Percentiles rank a stretch among this genome's conserved stretches.
These are phyloP conservation scores for Rhagophthalmus giganteus DNA, from an alignment of 2,888 invertebrate genomes.

Conservation along the genomic window DNA sequence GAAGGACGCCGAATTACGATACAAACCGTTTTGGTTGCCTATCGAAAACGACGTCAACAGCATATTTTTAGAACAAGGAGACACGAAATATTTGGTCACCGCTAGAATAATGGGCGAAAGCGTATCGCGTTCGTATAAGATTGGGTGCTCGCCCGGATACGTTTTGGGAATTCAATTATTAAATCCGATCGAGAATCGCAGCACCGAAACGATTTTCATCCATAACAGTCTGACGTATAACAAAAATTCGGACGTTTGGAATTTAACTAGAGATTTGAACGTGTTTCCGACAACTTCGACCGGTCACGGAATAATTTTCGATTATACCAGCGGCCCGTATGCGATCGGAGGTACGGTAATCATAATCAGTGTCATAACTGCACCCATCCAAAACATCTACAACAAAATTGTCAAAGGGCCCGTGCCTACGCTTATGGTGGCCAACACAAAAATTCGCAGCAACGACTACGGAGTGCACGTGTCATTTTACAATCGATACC, in stretches of 20 bases:
- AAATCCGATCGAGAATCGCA: constrained; percentile 87
- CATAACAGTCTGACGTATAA: constrained; percentile 74
- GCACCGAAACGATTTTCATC: constrained; percentile 80
- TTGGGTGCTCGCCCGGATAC: constrained; percentile 77
- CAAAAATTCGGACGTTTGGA: constrained; percentile 70
- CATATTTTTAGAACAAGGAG: constrained; percentile 69
- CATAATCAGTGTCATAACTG: constrained; percentile 72
- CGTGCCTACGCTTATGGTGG: constrained; percentile 73
- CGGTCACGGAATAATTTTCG: constrained; percentile 77
- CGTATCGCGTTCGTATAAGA: constrained; percentile 62
- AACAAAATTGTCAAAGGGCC: constrained; percentile 78
- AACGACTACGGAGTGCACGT: constrained; percentile 82
- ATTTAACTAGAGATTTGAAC: constrained; percentile 78
- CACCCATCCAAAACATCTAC: constrained; percentile 72
- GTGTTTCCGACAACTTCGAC: constrained; percentile 89
- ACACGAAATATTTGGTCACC: constrained; percentile 80
- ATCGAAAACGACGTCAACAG: constrained; percentile 59
- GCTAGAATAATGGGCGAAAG: constrained; percentile 64
- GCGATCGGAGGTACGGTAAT: constrained; percentile 83
- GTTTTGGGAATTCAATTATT: constrained; percentile 87
- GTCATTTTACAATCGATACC: constrained; percentile 84
- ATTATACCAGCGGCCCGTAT: constrained; percentile 76
- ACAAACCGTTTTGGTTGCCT: constrained; percentile 75
- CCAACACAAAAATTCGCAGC: constrained; percentile 74
- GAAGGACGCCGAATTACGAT: constrained; percentile 71